Base-by-base conservation (phyloP, 1,140 invertebrate species). In the Luehdorfia chinensis region DNA sequence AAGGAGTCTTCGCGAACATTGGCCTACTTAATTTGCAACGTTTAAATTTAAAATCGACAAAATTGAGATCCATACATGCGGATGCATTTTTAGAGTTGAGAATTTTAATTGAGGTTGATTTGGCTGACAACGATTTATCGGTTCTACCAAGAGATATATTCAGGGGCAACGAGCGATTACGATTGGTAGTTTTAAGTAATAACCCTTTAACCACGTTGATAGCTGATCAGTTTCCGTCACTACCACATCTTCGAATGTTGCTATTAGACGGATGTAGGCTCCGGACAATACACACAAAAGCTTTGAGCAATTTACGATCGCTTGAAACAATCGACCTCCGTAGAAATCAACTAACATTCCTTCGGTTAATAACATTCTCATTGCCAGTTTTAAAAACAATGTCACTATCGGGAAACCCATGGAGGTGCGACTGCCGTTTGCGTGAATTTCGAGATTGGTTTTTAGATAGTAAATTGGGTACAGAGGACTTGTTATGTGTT, bases 391-490 rank as follows among this genome's bases (percentile, higher is more conserved):
- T 97, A 9, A 95, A 95, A 77, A 94, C 94, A 0, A 78, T 96
- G 1, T 90, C 90, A 2, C 75, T 97, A 15, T 93, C 95, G 49
- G 93, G 93, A n/a, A 97, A 97, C 71, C 94, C 92, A 8, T 97
- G 96, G 96, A 89, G 89, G 51, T 97, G 96, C 76, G 95, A 97
- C 67, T 97, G 96, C 78, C 89, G 93, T 34, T 75, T 97, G 33
- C 90, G 94, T 34, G 92, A 91, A 9, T 94, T 97, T 55, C 90
- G 94, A 14, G 90, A 91, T 44, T 96, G 95, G 94, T 91, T 95
- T 62, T 88, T 95, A 47, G 84, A 88, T 11, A 92, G 91, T 44
- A 91, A 76, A 37, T 59, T 86, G 47, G 83, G 80, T 9, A 86
- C 75, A 0, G 83, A 86, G 47, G 83, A 86, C 12, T 65, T 86